phyloP scores from a whole-genome alignment of 2,888 invertebrate genomes.

The Drosophila leonis region DNA sequence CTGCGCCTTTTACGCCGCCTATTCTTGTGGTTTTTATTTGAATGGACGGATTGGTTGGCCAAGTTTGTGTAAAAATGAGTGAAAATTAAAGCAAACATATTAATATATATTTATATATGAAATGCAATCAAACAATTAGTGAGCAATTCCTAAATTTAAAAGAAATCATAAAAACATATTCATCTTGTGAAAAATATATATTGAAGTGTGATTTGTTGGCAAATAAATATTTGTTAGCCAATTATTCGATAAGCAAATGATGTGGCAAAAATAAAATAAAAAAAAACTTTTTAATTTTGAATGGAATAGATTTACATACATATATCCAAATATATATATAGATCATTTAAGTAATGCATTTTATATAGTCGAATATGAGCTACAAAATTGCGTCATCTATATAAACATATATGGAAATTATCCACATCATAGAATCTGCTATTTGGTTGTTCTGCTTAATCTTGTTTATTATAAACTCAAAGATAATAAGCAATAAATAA shows the following conservation, averaged over 20 bases:
- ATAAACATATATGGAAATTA: neutral
- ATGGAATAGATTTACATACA: neutral
- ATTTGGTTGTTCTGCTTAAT: neutral
- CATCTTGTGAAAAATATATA: slow-evolving; percentile 3
- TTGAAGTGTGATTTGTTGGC: slow-evolving; percentile 6
- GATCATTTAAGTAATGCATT: neutral
- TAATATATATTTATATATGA: neutral
- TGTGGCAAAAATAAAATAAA: neutral
- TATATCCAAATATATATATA: neutral
- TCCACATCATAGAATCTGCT: neutral
- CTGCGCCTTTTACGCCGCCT: slow-evolving; percentile 14
- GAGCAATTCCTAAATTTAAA: slow-evolving; percentile 4
- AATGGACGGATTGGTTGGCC: slow-evolving; percentile 21
- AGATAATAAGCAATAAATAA: neutral
- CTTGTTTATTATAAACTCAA: neutral
- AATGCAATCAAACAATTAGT: slow-evolving; percentile 28
- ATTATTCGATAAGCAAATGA: neutral
- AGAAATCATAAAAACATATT: slow-evolving; percentile 11
- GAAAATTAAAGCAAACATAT: slow-evolving; percentile 1
- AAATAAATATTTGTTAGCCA: slow-evolving; percentile 10
- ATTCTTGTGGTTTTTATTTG: slow-evolving; percentile 39
- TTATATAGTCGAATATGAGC: neutral
- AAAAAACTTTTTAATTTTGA: neutral
- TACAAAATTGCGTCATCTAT: neutral
- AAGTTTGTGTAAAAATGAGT: slow-evolving; percentile 1